These are phyloP conservation scores for Papilio aristodemus DNA, from an alignment of 1,140 invertebrate genomes.

Conservation along the genomic window DNA sequence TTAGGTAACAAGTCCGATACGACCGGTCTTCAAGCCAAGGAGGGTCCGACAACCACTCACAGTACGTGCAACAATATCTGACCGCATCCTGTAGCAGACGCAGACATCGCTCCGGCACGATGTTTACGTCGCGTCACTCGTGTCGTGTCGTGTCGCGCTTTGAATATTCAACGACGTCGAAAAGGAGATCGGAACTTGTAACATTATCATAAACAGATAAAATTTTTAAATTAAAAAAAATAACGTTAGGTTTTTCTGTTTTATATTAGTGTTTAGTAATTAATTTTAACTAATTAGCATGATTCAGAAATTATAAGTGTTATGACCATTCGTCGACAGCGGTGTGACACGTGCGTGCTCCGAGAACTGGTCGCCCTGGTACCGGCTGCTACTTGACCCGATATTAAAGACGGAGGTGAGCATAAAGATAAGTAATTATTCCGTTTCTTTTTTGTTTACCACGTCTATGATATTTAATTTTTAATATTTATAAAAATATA, in stretches of 20 bases:
- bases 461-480: too few relatives aligned
- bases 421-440: too few relatives aligned
- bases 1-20: neutral
- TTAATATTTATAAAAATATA: too few relatives aligned
- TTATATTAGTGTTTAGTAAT: neutral
- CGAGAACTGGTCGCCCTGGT: neutral
- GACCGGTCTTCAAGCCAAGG: neutral
- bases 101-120: neutral
- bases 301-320: neutral
- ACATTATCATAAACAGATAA: neutral
- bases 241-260: neutral
- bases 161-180: neutral
- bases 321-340: neutral
- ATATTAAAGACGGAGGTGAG: too few relatives aligned
- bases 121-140: neutral
- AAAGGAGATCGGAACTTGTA: neutral
- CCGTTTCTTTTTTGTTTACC: too few relatives aligned
- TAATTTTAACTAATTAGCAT: neutral
- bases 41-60: neutral
- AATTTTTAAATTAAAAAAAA: neutral
- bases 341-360: neutral
- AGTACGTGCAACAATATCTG: neutral
- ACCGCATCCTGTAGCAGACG: neutral
- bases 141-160: neutral
- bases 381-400: too few relatives aligned